A percentile compares a stretch with the other conserved stretches of the same genome.
phyloP scores from a whole-genome alignment of 2,113 vertebrate species.

The Condylura cristata region DNA sequence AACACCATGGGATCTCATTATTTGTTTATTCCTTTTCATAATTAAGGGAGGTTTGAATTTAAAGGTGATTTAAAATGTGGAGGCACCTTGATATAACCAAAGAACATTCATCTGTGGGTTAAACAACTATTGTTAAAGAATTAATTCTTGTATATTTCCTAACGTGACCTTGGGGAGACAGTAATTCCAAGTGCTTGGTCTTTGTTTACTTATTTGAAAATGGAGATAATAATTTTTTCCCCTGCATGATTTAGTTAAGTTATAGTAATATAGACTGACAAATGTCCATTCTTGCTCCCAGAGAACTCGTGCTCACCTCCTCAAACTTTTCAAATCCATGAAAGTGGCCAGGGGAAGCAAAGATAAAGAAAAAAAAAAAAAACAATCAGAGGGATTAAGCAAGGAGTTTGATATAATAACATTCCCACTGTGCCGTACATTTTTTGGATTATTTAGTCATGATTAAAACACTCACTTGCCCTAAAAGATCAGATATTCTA shows the following conservation, averaged over 20 bases:
- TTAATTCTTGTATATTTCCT: neutral
- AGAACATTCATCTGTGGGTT: neutral
- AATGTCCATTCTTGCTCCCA: neutral
- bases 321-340: neutral
- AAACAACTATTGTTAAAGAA: neutral
- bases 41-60: neutral
- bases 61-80: neutral
- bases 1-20: neutral
- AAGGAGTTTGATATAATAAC: neutral
- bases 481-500: neutral
- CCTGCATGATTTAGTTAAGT: neutral
- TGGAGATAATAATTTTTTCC: neutral
- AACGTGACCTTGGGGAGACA: neutral
- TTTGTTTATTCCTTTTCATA: neutral
- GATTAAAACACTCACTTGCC: neutral
- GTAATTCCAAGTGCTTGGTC: neutral
- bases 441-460: neutral
- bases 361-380: neutral
- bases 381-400: neutral
- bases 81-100: neutral
- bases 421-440: neutral
- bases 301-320: neutral
- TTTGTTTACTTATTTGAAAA: constrained; percentile 45
- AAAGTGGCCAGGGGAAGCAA: neutral
- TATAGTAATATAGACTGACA: neutral